Conservation (phyloP, 2,888 invertebrate species). For the Dynastes hyllus region DNA sequence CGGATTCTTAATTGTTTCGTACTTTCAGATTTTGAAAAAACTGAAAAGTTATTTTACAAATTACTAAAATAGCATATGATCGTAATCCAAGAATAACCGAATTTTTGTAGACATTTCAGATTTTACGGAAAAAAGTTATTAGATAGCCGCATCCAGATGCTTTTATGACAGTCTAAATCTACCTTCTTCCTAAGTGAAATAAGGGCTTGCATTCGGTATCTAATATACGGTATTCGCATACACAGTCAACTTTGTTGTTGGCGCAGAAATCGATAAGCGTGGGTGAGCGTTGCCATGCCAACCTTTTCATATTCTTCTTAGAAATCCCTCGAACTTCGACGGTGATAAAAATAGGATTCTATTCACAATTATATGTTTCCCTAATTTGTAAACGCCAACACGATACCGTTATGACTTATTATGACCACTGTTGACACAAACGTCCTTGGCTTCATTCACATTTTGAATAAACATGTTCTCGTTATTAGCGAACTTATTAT, state of each 20-base stretch:
- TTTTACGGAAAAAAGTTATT: neutral
- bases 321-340: slow-evolving; percentile 25
- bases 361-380: slow-evolving; percentile 31
- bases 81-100: too few species aligned
- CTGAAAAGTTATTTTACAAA: too few species aligned
- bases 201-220: neutral
- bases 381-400: slow-evolving; percentile 25
- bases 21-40: too few species aligned
- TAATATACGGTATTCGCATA: neutral
- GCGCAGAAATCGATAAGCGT: slow-evolving; percentile 45
- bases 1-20: too few species aligned
- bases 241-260: slow-evolving; percentile 12
- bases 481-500: slow-evolving; percentile 3
- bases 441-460: neutral
- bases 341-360: slow-evolving; percentile 32
- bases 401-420: slow-evolving; percentile 2
- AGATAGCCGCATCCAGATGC: neutral
- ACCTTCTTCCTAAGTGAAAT: neutral
- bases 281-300: slow-evolving; percentile 39
- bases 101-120: too few species aligned
- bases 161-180: neutral
- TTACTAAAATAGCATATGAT: too few species aligned
- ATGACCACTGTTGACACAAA: slow-evolving; percentile 14
- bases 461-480: neutral
- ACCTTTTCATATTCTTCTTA: slow-evolving; percentile 32